Base-by-base conservation (phyloP, 2,113 vertebrate species). In the Aix galericulata region DNA sequence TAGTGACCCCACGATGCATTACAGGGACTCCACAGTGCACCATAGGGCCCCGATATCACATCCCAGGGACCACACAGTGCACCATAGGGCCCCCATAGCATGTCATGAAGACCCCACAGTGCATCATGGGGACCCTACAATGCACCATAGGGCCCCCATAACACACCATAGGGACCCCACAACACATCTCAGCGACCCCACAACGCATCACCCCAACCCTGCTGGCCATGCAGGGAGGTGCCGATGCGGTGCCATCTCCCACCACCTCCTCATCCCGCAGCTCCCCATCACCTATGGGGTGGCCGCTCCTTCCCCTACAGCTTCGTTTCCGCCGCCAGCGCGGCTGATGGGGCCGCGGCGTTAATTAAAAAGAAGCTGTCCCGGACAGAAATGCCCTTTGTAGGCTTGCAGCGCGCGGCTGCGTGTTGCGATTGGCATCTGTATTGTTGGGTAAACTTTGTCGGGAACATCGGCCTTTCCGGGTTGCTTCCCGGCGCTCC, bases 401-500 rank as follows among this genome's bases (percentile, higher is more conserved):
- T 82, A n/a, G 76, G 58, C 67, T 13, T 16, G 44, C 34, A 48
- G 86, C 20, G 50, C 18, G 67, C 9, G 29, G 73, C 71, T 26
- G 62, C n/a, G 32, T 88, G 94, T 93, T 93, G 71, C 64, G 23
- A 69, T 88, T 93, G 94, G 94, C 91, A 88, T 78, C 73, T 17
- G n/a, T 59, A 73, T 86, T 93, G 86, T 91, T 78, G 86, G 76
- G 91, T 75, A 85, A 91, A 88, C 80, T 56, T 40, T 27, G 60
- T 4, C 40, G 71, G 59, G 79, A 68, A 75, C 60, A 40, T 38
- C 55, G n/a, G 34, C 42, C 38, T 66, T 34, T 48, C 79, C 44
- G 27, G 34, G 32, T 40, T 36, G 20, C 59, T 82, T 72, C 69
- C 64, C 77, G 64, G 60, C 53, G 25, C 68, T 58, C 56, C 55